A percentile compares a stretch with the other conserved stretches of the same genome.
phyloP scores from a whole-genome alignment of 2,113 vertebrate species.

The Daubentonia madagascariensis region DNA sequence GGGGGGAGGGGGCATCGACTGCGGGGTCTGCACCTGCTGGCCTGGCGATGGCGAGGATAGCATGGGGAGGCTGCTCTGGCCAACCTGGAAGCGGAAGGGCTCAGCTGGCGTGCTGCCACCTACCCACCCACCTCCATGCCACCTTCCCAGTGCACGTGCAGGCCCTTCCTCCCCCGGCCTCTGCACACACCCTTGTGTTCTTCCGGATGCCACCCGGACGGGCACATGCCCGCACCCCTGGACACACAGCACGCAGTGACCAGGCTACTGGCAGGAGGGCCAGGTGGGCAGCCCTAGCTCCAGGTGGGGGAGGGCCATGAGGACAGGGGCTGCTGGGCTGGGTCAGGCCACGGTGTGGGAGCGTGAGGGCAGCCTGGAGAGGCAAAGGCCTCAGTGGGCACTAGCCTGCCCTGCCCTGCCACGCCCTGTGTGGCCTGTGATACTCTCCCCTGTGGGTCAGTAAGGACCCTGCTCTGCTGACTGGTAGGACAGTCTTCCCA shows the following conservation, averaged over 20 bases:
- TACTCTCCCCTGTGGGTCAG: not conserved
- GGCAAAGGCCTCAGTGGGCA: not conserved
- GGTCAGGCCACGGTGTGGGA: not conserved
- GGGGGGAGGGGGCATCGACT: slow-evolving; percentile 94
- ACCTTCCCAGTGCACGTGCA: not conserved
- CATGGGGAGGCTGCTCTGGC: slow-evolving; percentile 87
- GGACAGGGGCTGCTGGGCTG: not conserved
- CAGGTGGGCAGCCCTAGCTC: not conserved
- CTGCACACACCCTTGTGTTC: not conserved
- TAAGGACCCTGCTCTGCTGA: not conserved
- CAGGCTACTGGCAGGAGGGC: not conserved
- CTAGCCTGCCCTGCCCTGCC: not conserved
- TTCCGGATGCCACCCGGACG: not conserved
- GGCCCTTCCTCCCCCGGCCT: not conserved
- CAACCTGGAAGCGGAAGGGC: slow-evolving; percentile 82
- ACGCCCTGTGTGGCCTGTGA: not conserved
- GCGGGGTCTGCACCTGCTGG: slow-evolving; percentile 92
- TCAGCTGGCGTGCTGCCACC: not conserved
- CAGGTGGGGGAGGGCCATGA: too few relatives aligned
- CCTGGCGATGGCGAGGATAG: slow-evolving; percentile 96
- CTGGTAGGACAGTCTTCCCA: fast-evolving
- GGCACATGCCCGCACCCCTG: not conserved
- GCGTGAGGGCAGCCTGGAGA: not conserved
- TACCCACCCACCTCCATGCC: fast-evolving
- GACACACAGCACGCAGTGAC: not conserved